Percentiles rank a stretch among this genome's conserved stretches.
phyloP scores from a whole-genome alignment of 2,113 vertebrate species.

The Anthoscopus minutus region DNA sequence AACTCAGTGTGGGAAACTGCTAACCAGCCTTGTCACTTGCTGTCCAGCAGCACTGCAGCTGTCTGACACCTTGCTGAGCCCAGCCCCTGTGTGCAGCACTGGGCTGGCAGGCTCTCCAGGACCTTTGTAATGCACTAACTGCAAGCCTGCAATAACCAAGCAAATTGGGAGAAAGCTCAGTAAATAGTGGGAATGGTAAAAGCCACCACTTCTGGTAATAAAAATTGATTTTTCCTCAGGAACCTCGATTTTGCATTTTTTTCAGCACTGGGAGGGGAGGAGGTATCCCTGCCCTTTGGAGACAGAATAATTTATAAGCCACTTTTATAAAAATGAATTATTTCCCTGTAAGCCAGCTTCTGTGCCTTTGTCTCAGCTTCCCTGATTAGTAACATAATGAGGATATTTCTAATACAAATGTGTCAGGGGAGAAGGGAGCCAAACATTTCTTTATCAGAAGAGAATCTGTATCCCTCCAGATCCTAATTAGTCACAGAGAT shows the following conservation, averaged over 20 bases:
- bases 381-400: conserved; percentile 32
- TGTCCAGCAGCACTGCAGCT: fast-evolving
- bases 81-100: fast-evolving
- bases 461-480: background rate
- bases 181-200: background rate
- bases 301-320: background rate
- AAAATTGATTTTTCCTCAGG: background rate
- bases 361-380: background rate
- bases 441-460: background rate
- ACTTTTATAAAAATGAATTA: background rate
- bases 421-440: conserved; percentile 11
- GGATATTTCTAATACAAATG: conserved; percentile 18
- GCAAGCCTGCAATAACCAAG: background rate
- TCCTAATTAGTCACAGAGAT: background rate
- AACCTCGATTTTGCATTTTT: background rate
- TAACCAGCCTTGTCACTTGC: background rate
- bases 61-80: background rate
- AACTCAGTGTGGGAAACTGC: background rate
- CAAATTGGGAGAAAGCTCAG: background rate
- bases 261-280: background rate
- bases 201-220: background rate
- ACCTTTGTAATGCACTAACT: background rate
- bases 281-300: background rate
- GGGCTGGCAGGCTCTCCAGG: background rate
- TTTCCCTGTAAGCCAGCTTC: background rate